Evolutionary conservation across 2,113 vertebrate genomes (phyloP).

Genomic region (Pseudonaja textilis): DNA sequence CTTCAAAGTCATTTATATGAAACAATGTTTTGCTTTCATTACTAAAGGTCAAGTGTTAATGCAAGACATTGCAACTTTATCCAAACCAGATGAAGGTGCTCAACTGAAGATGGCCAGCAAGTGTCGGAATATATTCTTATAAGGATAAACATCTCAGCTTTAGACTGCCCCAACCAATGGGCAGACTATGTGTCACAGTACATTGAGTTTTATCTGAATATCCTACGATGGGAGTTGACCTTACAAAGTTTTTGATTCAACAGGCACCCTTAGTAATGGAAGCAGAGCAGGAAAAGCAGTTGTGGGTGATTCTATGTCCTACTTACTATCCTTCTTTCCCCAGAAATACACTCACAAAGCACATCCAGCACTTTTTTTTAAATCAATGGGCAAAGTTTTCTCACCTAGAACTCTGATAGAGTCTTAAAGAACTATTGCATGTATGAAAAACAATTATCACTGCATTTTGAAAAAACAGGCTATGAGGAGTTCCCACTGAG

Average conservation of each 20-base stretch:
- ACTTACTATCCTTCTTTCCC: not conserved
- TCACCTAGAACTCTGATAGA: conserved; percentile 31
- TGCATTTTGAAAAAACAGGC: conserved; percentile 44
- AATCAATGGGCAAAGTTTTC: conserved; percentile 31
- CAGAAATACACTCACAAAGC: not conserved
- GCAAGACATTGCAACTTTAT: not conserved
- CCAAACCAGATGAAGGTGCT: not conserved
- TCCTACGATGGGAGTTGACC: not conserved
- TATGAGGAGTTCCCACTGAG: conserved; percentile 48
- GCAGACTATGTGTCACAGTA: not conserved
- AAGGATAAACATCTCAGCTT: not conserved
- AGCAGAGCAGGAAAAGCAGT: not conserved
- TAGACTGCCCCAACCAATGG: not conserved
- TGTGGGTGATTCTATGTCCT: not conserved
- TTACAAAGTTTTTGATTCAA: not conserved
- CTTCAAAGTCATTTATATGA: not conserved
- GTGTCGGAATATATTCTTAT: not conserved
- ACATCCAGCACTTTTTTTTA: conserved; percentile 30
- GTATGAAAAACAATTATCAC: conserved; percentile 56
- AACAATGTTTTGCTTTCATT: conserved; percentile 2
- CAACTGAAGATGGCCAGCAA: not conserved
- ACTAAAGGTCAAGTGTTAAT: conserved; percentile 7
- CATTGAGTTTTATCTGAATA: not conserved
- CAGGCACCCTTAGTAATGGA: not conserved
- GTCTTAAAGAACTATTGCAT: conserved; percentile 43